A percentile compares a stretch with the other conserved stretches of the same genome.
Conservation (phyloP, 2,797 vertebrate species). For the Uromys caudimaculatus region DNA sequence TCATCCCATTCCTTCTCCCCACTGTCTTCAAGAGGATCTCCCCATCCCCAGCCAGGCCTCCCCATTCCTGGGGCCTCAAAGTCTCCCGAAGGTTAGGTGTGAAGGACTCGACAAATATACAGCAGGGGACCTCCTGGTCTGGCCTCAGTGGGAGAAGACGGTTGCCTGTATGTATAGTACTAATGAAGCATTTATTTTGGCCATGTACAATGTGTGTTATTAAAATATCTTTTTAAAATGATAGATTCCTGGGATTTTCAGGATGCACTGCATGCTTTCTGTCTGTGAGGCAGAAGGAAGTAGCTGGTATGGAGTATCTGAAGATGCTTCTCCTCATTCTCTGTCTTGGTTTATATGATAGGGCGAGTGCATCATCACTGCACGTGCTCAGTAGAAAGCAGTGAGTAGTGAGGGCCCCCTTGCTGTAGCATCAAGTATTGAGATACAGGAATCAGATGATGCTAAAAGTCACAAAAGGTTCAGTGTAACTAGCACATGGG, state of each 20-base stretch:
- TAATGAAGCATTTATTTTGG: conserved; percentile 44
- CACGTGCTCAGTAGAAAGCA: background rate
- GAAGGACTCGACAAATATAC: background rate
- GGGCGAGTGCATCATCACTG: no score
- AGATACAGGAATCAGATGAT: conserved; percentile 30
- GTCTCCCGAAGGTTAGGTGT: background rate
- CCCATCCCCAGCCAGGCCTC: background rate
- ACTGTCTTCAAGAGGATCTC: background rate
- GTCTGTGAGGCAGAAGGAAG: background rate
- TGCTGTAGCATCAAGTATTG: background rate
- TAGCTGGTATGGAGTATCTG: background rate
- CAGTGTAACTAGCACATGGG: background rate
- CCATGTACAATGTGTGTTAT: background rate
- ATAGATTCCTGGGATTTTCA: background rate
- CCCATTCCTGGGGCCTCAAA: background rate
- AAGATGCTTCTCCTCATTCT: background rate
- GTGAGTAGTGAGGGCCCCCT: background rate
- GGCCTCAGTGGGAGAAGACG: background rate
- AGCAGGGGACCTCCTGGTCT: background rate
- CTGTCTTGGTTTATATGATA: background rate
- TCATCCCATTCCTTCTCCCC: background rate
- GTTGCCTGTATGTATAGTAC: conserved; percentile 41
- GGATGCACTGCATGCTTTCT: background rate
- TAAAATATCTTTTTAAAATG: background rate
- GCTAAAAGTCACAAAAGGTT: background rate